A percentile compares a stretch with the other conserved stretches of the same genome.
Evolutionary conservation across 2,888 invertebrate genomes (phyloP).

Genomic region (Timema cristinae): DNA sequence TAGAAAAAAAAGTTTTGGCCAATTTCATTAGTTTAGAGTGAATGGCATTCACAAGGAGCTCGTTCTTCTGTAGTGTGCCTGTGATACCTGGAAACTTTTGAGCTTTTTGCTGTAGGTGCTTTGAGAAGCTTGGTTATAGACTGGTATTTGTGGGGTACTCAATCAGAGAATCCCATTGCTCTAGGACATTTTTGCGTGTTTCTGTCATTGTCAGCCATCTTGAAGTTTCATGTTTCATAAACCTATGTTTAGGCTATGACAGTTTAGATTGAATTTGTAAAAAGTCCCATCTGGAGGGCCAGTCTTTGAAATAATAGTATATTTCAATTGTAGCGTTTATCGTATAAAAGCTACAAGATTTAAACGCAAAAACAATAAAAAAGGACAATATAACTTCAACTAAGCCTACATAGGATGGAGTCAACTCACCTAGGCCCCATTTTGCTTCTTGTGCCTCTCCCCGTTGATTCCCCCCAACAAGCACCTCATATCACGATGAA

Average conservation of each 20-base stretch:
- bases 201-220: background rate
- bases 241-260: background rate
- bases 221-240: background rate
- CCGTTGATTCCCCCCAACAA: too few species aligned
- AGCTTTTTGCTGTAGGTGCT: background rate
- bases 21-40: background rate
- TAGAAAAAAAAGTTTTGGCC: constrained; percentile 1
- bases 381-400: too few species aligned
- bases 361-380: too few species aligned
- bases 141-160: too few species aligned
- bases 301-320: background rate
- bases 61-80: background rate
- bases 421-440: too few species aligned
- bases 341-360: too few species aligned
- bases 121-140: background rate
- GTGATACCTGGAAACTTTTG: background rate
- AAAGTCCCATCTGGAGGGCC: background rate
- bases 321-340: too few species aligned
- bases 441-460: too few species aligned
- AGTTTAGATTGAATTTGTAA: background rate
- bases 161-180: background rate
- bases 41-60: background rate
- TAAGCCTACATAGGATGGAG: too few species aligned
- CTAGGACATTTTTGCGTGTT: background rate
- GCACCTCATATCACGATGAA: too few species aligned